phyloP scores from a whole-genome alignment of 2,888 invertebrate species.

The Nemotelus nigrinus region DNA sequence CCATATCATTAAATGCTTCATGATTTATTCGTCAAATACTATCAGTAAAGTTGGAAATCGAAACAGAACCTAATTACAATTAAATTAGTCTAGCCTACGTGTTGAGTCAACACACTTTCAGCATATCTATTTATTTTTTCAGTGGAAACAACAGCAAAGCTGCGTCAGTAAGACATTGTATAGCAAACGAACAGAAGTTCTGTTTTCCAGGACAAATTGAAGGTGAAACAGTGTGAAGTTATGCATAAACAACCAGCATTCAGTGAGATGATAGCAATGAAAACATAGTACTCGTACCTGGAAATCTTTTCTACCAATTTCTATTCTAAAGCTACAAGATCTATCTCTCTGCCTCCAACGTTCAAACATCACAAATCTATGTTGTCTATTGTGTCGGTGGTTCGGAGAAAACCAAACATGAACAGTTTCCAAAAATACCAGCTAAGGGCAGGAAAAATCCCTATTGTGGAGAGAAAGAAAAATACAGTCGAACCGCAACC shows the following conservation, averaged over 20 bases:
- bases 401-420: slow-evolving; percentile 4
- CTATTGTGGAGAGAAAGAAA: background rate
- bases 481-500: background rate
- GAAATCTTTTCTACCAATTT: background rate
- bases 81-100: slow-evolving; percentile 30
- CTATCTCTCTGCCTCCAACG: background rate
- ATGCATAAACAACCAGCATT: no score
- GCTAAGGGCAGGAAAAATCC: background rate
- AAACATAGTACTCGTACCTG: background rate
- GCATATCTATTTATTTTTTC: no score
- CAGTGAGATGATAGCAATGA: background rate
- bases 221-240: background rate
- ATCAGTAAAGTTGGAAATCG: slow-evolving; percentile 7
- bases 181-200: no score
- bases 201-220: no score
- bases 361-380: background rate
- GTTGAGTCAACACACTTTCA: no score
- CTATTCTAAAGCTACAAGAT: background rate
- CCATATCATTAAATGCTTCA: slow-evolving; percentile 14
- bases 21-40: background rate
- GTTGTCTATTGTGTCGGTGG: slow-evolving; percentile 14
- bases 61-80: slow-evolving; percentile 38
- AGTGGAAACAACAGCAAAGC: no score
- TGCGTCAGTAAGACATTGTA: no score
- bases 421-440: slow-evolving; percentile 1